These are phyloP conservation scores for Orientallactaga sibirica DNA, from an alignment of 2,797 vertebrate genomes.

Conservation along the genomic window DNA sequence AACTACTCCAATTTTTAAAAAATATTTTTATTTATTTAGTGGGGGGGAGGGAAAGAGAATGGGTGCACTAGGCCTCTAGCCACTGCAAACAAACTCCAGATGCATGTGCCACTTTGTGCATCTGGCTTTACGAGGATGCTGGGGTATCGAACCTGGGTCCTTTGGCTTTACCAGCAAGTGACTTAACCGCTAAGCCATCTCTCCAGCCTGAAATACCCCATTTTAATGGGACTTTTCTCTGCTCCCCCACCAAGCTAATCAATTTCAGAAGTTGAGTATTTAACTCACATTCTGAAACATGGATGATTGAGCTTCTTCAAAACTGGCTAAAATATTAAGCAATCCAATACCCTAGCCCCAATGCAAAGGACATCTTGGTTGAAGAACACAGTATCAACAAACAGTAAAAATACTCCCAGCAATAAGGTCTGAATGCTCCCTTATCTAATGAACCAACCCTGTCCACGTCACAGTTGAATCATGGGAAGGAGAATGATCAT, in stretches of 20 bases:
- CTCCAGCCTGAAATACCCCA: not conserved
- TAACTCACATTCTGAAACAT: slow-evolving; percentile 20
- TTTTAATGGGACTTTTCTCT: slow-evolving; percentile 9
- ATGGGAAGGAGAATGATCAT: not conserved
- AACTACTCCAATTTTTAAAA: not conserved
- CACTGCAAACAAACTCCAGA: too few relatives aligned
- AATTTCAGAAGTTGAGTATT: not conserved
- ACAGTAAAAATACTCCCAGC: not conserved
- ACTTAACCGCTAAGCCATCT: too few relatives aligned
- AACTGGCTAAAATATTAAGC: slow-evolving; percentile 38
- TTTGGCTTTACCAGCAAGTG: too few relatives aligned
- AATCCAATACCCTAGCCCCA: not conserved
- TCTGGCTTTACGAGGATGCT: too few relatives aligned
- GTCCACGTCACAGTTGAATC: not conserved
- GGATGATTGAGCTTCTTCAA: not conserved
- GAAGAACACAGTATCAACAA: not conserved
- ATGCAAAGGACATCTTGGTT: not conserved
- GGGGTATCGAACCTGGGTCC: too few relatives aligned
- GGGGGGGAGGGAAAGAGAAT: too few relatives aligned
- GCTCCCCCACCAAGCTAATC: not conserved
- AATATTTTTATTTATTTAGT: too few relatives aligned
- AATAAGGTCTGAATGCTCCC: not conserved
- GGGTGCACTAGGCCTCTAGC: too few relatives aligned
- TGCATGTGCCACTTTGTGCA: too few relatives aligned
- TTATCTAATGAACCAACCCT: not conserved